These are phyloP conservation scores for Orgyia antiqua DNA, from an alignment of 2,888 invertebrate species.

Conservation along the genomic window DNA sequence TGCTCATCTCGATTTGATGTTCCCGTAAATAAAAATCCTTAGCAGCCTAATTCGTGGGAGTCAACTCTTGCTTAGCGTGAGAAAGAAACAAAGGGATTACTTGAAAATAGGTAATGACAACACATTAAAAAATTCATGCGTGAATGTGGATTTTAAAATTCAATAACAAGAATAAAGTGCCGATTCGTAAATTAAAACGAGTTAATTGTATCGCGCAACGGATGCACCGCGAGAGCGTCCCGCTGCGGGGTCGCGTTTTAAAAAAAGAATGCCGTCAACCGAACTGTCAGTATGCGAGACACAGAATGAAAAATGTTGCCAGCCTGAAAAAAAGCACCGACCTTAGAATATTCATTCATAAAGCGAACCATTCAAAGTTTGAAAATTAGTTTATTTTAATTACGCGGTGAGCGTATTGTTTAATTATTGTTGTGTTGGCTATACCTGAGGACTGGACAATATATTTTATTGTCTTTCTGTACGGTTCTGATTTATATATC, in stretches of 20 bases:
- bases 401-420: slow-evolving; percentile 68
- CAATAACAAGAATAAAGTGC: slow-evolving; percentile 36
- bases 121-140: slow-evolving; percentile 23
- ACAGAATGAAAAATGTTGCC: slow-evolving; percentile 70
- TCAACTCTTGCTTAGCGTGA: slow-evolving; percentile 63
- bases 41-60: slow-evolving; percentile 70
- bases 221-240: slow-evolving; percentile 63
- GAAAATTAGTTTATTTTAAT: slow-evolving; percentile 77
- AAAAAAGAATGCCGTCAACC: slow-evolving; percentile 66
- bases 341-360: slow-evolving; percentile 62
- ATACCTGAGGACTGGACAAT: slow-evolving; percentile 59
- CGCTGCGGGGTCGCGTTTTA: slow-evolving; percentile 68
- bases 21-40: slow-evolving; percentile 61
- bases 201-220: slow-evolving; percentile 64
- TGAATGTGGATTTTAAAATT: slow-evolving; percentile 25
- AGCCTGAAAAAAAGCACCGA: slow-evolving; percentile 43
- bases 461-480: slow-evolving; percentile 75
- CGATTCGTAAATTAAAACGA: slow-evolving; percentile 67
- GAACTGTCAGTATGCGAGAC: slow-evolving; percentile 65
- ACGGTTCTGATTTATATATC: slow-evolving; percentile 67
- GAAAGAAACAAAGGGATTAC: slow-evolving; percentile 46
- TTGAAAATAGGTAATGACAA: slow-evolving; percentile 25
- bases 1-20: slow-evolving; percentile 62
- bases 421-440: slow-evolving; percentile 56
- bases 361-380: slow-evolving; percentile 58